phyloP scores from a whole-genome alignment of 2,888 invertebrate genomes.

The Syritta pipiens region DNA sequence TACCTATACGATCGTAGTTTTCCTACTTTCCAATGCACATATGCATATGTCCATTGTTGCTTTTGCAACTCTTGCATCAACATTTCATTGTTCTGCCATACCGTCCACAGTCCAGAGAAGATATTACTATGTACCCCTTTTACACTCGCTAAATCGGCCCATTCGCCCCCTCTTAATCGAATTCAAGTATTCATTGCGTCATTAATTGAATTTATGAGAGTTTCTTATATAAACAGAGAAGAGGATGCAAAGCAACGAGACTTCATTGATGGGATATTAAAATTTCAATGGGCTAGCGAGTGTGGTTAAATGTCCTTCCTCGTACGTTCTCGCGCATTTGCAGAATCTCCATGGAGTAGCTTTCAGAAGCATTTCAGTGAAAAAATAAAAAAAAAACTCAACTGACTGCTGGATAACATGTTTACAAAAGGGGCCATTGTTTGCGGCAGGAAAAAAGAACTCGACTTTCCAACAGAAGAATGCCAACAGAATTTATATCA shows the following conservation, averaged over 20 bases:
- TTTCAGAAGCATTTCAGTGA: conserved; percentile 19
- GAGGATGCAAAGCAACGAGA: conserved; percentile 55
- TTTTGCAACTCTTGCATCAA: too few species aligned
- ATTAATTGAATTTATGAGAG: conserved; percentile 69
- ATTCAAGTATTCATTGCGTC: conserved; percentile 68
- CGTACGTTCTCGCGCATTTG: conserved; percentile 53
- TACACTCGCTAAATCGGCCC: conserved; percentile 5
- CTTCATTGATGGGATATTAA: conserved; percentile 68
- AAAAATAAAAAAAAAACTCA: conserved; percentile 21
- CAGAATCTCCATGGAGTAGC: conserved; percentile 28
- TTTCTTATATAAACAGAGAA: conserved; percentile 58
- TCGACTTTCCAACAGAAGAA: conserved; percentile 50
- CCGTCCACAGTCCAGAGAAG: not conserved
- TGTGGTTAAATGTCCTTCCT: conserved; percentile 66
- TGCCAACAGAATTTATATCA: conserved; percentile 55
- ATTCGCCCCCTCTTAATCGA: conserved; percentile 45
- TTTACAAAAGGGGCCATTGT: conserved; percentile 64
- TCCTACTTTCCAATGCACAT: not conserved
- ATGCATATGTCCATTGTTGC: not conserved
- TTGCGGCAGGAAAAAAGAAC: conserved; percentile 31
- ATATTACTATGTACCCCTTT: conserved; percentile 15
- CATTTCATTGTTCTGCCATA: conserved; percentile 8
- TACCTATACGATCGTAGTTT: not conserved
- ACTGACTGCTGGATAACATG: conserved; percentile 32
- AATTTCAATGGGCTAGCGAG: conserved; percentile 64